Evolutionary conservation across 2,888 invertebrate genomes (phyloP).

Genomic region (Caenorhabditis auriculariae): DNA sequence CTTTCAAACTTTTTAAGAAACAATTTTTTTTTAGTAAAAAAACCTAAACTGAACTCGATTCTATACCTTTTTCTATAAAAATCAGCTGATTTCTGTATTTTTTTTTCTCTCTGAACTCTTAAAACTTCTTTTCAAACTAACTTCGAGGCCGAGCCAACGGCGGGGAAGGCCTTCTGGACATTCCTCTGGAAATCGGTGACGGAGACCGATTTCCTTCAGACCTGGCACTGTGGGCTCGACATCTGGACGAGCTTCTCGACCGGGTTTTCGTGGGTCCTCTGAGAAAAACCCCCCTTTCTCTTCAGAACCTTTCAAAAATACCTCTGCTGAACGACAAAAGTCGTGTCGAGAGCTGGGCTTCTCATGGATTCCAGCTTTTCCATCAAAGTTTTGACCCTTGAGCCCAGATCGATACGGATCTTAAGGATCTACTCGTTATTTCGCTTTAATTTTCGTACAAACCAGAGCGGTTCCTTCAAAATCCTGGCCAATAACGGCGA

Average conservation of each 20-base stretch:
- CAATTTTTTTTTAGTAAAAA: too few relatives aligned
- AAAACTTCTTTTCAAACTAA: background rate
- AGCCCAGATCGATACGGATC: slow-evolving; percentile 36
- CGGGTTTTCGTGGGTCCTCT: slow-evolving; percentile 11
- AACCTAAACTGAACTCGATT: too few relatives aligned
- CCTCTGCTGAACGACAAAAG: slow-evolving; percentile 15
- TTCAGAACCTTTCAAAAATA: background rate
- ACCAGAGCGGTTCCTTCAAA: slow-evolving; percentile 31
- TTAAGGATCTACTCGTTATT: background rate
- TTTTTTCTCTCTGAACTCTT: background rate
- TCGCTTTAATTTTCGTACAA: background rate
- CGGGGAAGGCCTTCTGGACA: too few relatives aligned
- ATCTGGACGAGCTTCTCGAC: slow-evolving; percentile 29
- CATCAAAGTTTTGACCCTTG: slow-evolving; percentile 19
- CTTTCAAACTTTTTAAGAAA: too few relatives aligned
- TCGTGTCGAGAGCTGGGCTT: slow-evolving; percentile 15
- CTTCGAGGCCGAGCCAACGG: too few relatives aligned
- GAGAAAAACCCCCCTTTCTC: background rate
- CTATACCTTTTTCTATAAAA: too few relatives aligned
- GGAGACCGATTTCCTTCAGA: background rate
- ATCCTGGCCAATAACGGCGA: slow-evolving; percentile 27
- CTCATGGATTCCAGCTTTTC: slow-evolving; percentile 26
- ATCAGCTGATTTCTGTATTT: too few relatives aligned
- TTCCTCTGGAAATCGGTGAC: too few relatives aligned
- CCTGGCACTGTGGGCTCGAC: slow-evolving; percentile 12